These are phyloP conservation scores for Saxidomus purpurata DNA, from an alignment of 1,140 invertebrate genomes.

Conservation along the genomic window DNA sequence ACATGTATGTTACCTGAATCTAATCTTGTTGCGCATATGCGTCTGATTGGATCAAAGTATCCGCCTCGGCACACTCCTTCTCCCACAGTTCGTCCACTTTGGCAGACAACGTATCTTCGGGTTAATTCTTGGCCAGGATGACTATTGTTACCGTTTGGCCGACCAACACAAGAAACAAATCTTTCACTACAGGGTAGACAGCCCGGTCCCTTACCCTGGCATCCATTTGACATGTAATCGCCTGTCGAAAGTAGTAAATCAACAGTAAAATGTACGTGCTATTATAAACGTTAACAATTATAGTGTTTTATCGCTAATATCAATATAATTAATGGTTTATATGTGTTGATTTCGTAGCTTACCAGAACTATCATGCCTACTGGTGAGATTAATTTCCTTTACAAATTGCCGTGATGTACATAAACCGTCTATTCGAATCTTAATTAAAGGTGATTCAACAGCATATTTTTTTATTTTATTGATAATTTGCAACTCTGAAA, in stretches of 20 bases:
- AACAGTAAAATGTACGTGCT: too few relatives aligned
- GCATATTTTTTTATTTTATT: too few relatives aligned
- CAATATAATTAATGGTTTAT: too few relatives aligned
- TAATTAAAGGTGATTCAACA: too few relatives aligned
- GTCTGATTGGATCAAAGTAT: slow-evolving; percentile 71
- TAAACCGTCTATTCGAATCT: too few relatives aligned
- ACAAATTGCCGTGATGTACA: too few relatives aligned
- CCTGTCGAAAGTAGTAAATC: slow-evolving; percentile 56
- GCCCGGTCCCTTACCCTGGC: slow-evolving; percentile 22
- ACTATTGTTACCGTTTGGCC: slow-evolving; percentile 75
- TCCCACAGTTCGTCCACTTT: slow-evolving; percentile 71
- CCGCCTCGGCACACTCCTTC: slow-evolving; percentile 68
- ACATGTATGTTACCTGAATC: slow-evolving; percentile 68
- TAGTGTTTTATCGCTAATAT: too few relatives aligned
- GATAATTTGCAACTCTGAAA: too few relatives aligned
- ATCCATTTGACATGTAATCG: slow-evolving; percentile 73
- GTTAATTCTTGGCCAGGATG: slow-evolving; percentile 77
- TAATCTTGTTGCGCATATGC: slow-evolving; percentile 67
- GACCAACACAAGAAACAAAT: slow-evolving; percentile 76
- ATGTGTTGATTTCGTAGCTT: too few relatives aligned
- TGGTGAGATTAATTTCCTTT: too few relatives aligned
- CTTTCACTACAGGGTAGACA: slow-evolving; percentile 74
- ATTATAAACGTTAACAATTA: too few relatives aligned
- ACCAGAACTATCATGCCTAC: too few relatives aligned
- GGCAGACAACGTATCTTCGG: slow-evolving; percentile 70